A percentile compares a stretch with the other conserved stretches of the same genome.
phyloP scores from a whole-genome alignment of 2,113 vertebrate genomes.

The Calonectris borealis region DNA sequence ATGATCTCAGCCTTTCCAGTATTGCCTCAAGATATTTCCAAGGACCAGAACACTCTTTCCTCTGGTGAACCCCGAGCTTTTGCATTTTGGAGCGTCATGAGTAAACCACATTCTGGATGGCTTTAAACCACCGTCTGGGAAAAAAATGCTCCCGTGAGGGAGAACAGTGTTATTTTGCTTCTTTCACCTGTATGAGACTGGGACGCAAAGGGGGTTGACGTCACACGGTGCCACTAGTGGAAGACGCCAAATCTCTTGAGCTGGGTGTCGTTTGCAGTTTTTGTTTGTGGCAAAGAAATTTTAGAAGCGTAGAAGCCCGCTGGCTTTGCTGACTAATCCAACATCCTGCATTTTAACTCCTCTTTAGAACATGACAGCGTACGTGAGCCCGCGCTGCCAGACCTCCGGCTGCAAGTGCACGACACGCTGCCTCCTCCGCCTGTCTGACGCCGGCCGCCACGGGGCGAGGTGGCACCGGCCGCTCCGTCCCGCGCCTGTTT shows the following conservation, averaged over 20 bases:
- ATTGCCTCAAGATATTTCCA: background rate
- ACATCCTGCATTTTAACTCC: accelerated
- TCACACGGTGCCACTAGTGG: accelerated
- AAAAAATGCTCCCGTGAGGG: background rate
- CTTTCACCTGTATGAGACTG: background rate
- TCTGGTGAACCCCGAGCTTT: background rate
- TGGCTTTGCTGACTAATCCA: background rate
- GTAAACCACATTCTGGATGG: background rate
- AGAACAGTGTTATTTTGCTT: accelerated
- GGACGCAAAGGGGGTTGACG: background rate
- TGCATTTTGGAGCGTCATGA: background rate
- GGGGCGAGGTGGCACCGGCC: too few relatives aligned
- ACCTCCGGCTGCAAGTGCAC: too few relatives aligned
- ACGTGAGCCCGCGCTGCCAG: too few relatives aligned
- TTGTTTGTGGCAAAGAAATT: too few relatives aligned
- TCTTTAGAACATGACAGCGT: accelerated
- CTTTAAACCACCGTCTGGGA: background rate
- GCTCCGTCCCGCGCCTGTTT: too few relatives aligned
- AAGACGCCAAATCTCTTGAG: background rate
- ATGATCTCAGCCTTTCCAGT: too few relatives aligned
- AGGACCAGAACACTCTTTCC: background rate
- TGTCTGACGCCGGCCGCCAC: too few relatives aligned
- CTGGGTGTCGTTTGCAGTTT: too few relatives aligned
- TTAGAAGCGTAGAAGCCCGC: accelerated
- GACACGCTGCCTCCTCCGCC: too few relatives aligned